Percentiles rank a stretch among this genome's conserved stretches.
phyloP scores from a whole-genome alignment of 2,113 vertebrate species.

The Morone chrysops region DNA sequence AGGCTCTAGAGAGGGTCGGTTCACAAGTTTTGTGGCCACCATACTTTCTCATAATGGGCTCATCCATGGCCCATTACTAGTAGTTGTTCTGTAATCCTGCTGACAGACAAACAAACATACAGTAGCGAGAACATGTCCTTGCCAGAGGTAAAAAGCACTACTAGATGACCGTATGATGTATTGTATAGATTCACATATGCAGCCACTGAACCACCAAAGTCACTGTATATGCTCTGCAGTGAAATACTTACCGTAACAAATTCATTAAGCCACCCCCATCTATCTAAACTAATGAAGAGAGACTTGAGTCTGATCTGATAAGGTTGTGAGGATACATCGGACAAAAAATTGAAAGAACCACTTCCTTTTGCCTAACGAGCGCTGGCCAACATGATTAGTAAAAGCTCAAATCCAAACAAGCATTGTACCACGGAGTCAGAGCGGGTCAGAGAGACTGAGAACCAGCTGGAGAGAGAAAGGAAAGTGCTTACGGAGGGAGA shows the following conservation, averaged over 20 bases:
- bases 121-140: no score
- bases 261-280: background rate
- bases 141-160: no score
- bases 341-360: background rate
- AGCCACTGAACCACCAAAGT: background rate
- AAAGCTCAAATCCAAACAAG: background rate
- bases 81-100: no score
- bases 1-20: no score
- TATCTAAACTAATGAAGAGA: background rate
- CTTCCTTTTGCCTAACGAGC: background rate
- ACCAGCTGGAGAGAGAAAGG: background rate
- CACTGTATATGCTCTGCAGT: background rate
- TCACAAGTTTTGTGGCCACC: no score
- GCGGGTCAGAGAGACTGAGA: background rate
- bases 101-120: no score
- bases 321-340: background rate
- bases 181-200: no score
- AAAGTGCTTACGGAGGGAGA: conserved; percentile 37
- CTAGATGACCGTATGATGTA: no score
- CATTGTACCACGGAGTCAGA: background rate
- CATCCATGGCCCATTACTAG: no score
- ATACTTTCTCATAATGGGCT: no score
- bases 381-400: background rate
- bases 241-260: background rate
- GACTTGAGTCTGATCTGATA: background rate